Evolutionary conservation across 2,113 vertebrate species (phyloP).

Genomic region (Excalfactoria chinensis): DNA sequence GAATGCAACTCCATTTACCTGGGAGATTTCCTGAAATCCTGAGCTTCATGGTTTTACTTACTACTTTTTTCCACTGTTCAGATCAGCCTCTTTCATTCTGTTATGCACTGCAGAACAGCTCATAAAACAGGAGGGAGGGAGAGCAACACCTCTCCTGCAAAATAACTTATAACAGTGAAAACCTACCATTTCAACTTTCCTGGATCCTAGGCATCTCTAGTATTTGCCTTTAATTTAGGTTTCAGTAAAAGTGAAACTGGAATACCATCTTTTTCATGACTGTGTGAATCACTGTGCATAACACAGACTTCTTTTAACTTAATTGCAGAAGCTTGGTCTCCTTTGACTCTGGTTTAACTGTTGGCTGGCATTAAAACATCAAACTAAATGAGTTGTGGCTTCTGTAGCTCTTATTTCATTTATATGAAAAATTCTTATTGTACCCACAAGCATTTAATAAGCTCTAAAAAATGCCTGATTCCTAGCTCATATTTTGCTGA

Average conservation of each 20-base stretch:
- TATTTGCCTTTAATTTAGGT: not conserved
- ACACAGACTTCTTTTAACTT: not conserved
- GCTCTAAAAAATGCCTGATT: not conserved
- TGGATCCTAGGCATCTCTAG: not conserved
- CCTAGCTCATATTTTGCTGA: constrained; percentile 6
- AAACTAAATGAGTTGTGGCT: not conserved
- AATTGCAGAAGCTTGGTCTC: not conserved
- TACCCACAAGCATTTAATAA: not conserved
- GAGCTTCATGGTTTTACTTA: not conserved
- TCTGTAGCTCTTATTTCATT: not conserved
- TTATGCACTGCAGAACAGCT: not conserved
- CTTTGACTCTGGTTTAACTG: not conserved
- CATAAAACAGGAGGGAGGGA: not conserved
- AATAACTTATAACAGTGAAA: not conserved
- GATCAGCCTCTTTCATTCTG: not conserved
- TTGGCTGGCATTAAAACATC: not conserved
- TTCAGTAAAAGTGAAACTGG: not conserved
- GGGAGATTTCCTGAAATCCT: not conserved
- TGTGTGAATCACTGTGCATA: not conserved
- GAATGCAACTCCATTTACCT: not conserved
- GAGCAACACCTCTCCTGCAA: not conserved
- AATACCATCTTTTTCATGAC: not conserved
- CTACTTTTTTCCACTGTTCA: not conserved
- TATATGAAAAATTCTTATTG: not conserved
- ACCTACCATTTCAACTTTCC: not conserved